Evolutionary conservation across 2,888 invertebrate species (phyloP), one percentile per base, ranked within the genome.

Genomic region (Petrolisthes manimaculis): DNA sequence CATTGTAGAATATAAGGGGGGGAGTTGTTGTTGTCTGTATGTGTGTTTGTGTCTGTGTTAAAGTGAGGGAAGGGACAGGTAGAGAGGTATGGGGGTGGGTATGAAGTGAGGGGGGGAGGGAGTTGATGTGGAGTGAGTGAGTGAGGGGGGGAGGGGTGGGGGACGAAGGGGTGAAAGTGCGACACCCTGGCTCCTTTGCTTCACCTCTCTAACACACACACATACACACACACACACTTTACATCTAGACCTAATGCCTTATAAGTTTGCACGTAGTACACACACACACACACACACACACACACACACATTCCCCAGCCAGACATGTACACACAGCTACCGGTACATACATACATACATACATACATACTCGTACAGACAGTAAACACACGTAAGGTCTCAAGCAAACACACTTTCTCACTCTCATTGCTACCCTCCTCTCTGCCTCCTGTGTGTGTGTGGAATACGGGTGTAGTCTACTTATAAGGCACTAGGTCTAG

Each of bases 131-230:
- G n/a, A n/a, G n/a, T n/a, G n/a, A n/a, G n/a, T n/a, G 81, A 61
- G 81, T 14, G 77, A 61, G 81, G 14, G 18, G 37, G 56, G 82
- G 61, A 61, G 53, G 82, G 54, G 53, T 78, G 78, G 54, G 54
- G 54, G 54, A 53, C 3, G 54, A 79, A 21, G 37, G 78, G 78
- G 78, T 79, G 78, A 79, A 79, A 79, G 78, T 79, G 78, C 78
- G 78, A 53, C 78, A 54, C 9, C 21, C 54, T 79, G 78, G 78
- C 78, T 79, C 78, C 78, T 55, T n/a, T 55, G 55, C 78, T 77
- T 8, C 77, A 14, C 24, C 5, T 18, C 18, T n/a, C 24, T 67
- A 18, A 14, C 53, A 51, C 53, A 77, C 37, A 37, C 37, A 37
- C 37, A 37, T 2, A 37, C 37, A 37, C 37, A 37, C 37, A 37